These are phyloP conservation scores for Luperina testacea DNA, from an alignment of 2,888 invertebrate species.

Conservation along the genomic window DNA sequence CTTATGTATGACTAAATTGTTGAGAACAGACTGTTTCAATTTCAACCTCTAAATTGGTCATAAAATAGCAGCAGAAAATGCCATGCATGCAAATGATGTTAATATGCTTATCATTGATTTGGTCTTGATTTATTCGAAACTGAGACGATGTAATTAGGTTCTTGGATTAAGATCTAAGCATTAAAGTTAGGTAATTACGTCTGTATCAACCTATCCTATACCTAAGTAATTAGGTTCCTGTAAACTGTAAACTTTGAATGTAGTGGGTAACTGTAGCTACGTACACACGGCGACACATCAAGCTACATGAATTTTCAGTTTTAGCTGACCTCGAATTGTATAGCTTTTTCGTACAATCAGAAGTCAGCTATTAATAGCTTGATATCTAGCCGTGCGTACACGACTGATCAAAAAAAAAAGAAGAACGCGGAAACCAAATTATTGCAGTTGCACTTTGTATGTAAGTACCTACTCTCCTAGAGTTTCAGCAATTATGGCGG, in stretches of 20 bases:
- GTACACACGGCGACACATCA: too few relatives aligned
- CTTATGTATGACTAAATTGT: not conserved
- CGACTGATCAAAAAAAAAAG: not conserved
- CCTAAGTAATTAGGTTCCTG: not conserved
- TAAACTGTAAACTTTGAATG: not conserved
- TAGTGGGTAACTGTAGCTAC: not conserved
- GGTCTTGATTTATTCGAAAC: too few relatives aligned
- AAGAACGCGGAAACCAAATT: not conserved
- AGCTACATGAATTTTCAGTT: too few relatives aligned
- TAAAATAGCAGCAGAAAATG: not conserved
- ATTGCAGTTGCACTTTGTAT: not conserved
- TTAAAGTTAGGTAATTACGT: not conserved
- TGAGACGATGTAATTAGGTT: not conserved
- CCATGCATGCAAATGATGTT: not conserved
- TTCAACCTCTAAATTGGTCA: not conserved
- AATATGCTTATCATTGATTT: not conserved
- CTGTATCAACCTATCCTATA: not conserved
- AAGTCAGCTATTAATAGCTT: too few relatives aligned
- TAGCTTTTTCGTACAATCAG: too few relatives aligned
- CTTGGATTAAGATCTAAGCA: not conserved
- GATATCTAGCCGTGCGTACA: not conserved
- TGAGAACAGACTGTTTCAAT: not conserved
- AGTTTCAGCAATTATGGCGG: not conserved
- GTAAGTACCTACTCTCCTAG: not conserved
- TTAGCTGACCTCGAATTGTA: too few relatives aligned